Evolutionary conservation across 2,113 vertebrate genomes (phyloP).

Genomic region (Rhipidura dahli): DNA sequence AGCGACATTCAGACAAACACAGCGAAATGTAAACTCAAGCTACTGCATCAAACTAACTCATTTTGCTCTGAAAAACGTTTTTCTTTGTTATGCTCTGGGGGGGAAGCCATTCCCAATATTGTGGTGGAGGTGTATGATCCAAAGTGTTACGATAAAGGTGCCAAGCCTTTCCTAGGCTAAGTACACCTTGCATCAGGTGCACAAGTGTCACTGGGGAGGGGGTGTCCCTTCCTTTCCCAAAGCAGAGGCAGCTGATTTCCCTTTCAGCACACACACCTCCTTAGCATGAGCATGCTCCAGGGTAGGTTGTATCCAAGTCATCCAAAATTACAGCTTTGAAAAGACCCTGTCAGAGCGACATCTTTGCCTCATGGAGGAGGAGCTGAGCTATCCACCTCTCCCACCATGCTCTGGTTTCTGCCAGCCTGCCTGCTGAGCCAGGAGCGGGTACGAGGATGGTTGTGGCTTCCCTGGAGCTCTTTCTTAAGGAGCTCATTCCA

Average conservation of each 20-base stretch:
- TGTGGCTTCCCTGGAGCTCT: neutral
- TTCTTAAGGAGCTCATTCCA: neutral
- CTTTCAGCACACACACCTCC: no score
- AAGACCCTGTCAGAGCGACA: neutral
- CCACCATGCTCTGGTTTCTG: neutral
- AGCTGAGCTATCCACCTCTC: neutral
- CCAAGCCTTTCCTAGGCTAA: neutral
- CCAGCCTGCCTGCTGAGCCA: neutral
- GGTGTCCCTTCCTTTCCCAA: neutral
- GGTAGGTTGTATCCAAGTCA: neutral
- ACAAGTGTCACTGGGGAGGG: accelerated
- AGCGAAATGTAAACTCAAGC: neutral
- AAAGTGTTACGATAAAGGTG: neutral
- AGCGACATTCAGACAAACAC: neutral
- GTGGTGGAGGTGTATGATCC: neutral
- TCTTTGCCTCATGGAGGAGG: neutral
- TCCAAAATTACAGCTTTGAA: neutral
- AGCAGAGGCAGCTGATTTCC: neutral
- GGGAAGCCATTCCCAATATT: neutral
- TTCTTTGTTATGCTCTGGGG: neutral
- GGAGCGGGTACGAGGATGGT: accelerated
- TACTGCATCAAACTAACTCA: neutral
- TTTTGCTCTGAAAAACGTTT: neutral
- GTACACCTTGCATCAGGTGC: neutral
- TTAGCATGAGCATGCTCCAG: neutral